These are phyloP conservation scores for Drosophila vallismaia DNA, from an alignment of 2,888 invertebrate species.

Conservation along the genomic window DNA sequence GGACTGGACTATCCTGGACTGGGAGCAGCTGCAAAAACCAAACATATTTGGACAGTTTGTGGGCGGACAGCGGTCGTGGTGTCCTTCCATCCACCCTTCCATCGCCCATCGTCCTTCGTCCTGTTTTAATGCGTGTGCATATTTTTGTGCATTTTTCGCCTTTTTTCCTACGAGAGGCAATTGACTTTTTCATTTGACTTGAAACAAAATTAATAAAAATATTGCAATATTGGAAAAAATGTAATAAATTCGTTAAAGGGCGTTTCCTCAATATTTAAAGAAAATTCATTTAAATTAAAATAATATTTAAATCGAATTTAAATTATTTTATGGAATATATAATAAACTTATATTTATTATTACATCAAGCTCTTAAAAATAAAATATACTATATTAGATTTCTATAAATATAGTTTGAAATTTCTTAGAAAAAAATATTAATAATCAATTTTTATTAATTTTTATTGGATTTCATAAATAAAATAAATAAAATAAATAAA, in stretches of 20 bases:
- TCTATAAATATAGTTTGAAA: too few relatives aligned
- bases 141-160: background rate
- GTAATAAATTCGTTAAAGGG: background rate
- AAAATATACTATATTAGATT: too few relatives aligned
- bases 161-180: background rate
- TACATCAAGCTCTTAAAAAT: too few relatives aligned
- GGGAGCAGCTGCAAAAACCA: constrained; percentile 53
- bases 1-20: background rate
- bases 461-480: too few relatives aligned
- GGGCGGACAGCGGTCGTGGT: constrained; percentile 54
- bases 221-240: background rate
- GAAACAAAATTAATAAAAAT: background rate
- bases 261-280: too few relatives aligned
- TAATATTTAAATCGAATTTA: too few relatives aligned
- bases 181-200: background rate
- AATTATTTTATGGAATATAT: too few relatives aligned
- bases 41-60: constrained; percentile 79
- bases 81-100: background rate
- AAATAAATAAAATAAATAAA: too few relatives aligned
- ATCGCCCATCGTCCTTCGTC: constrained; percentile 32
- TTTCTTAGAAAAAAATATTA: too few relatives aligned
- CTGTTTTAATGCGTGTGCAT: constrained; percentile 44
- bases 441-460: too few relatives aligned
- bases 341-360: too few relatives aligned
- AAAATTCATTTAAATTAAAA: too few relatives aligned